Evolutionary conservation across 2,113 vertebrate species (phyloP), one percentile per base, ranked within the genome.

Genomic region (Aphelocoma coerulescens): DNA sequence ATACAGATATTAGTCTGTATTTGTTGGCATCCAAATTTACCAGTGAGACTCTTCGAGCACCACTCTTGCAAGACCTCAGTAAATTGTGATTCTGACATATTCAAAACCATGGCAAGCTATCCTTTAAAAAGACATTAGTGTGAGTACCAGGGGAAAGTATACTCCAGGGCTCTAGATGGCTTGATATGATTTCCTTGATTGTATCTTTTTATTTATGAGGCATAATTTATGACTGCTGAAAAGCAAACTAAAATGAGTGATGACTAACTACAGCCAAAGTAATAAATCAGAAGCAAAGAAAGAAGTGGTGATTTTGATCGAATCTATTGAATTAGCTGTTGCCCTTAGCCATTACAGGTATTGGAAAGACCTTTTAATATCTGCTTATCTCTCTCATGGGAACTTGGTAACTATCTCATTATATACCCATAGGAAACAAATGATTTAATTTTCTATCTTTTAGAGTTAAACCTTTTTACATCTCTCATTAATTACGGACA

Each of bases 191-290:
- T 99, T 98, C 97, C 98, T 98, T 99, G 99, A 99, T 99, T 99
- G 98, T 99, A 98, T 98, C 98, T 98, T 99, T 98, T 99, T 99
- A 99, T 99, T 99, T 99, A 99, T 99, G 99, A 99, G 99, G 97
- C 97, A 98, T 99, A 99, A 99, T 99, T 99, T 99, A 99, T 99
- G 98, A 99, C 98, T 97, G 95, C 97, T 96, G 97, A 97, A 98
- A 98, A 98, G 98, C 98, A 99, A 98, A 98, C 98, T 98, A 97
- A 98, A 95, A 92, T 98, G 98, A 98, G 98, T 98, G 98, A 99
- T 98, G 98, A 98, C 96, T 96, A 96, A 96, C 92, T 95, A 85
- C 98, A 98, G 98, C 98, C 98, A 96, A 97, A 98, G 98, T 98
- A 98, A 99, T 99, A 99, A 99, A 99, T 99, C 99, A 99, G 98